phyloP scores from a whole-genome alignment of 2,797 vertebrate species.

The Arvicola amphibius region DNA sequence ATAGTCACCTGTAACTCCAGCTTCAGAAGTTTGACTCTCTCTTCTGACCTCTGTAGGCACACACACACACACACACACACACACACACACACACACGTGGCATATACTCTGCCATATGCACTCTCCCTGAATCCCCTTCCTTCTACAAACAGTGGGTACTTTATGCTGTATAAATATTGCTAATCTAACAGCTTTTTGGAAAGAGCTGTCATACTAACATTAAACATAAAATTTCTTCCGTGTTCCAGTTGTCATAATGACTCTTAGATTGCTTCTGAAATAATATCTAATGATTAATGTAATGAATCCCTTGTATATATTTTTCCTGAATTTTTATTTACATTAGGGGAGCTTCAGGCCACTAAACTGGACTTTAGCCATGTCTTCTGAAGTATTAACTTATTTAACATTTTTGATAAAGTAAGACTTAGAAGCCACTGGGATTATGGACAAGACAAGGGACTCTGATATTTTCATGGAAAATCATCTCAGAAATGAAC shows the following conservation, averaged over 20 bases:
- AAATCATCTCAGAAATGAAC: background rate
- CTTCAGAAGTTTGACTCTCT: background rate
- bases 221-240: background rate
- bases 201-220: background rate
- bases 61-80: background rate
- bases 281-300: background rate
- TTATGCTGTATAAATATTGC: background rate
- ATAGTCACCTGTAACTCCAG: background rate
- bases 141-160: background rate
- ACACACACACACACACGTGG: background rate
- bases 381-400: background rate
- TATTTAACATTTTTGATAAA: background rate
- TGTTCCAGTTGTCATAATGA: background rate
- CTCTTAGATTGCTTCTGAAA: slow-evolving; percentile 17
- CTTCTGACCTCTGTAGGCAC: background rate
- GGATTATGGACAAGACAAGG: background rate
- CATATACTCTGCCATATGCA: too few species aligned
- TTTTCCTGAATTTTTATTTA: background rate
- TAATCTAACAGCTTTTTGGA: background rate
- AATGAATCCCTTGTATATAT: background rate
- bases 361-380: background rate
- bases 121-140: too few species aligned
- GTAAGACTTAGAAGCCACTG: background rate
- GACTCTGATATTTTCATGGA: background rate
- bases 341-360: slow-evolving; percentile 22